These are phyloP conservation scores for Octopus sinensis DNA, from an alignment of 1,140 invertebrate genomes.

Conservation along the genomic window DNA sequence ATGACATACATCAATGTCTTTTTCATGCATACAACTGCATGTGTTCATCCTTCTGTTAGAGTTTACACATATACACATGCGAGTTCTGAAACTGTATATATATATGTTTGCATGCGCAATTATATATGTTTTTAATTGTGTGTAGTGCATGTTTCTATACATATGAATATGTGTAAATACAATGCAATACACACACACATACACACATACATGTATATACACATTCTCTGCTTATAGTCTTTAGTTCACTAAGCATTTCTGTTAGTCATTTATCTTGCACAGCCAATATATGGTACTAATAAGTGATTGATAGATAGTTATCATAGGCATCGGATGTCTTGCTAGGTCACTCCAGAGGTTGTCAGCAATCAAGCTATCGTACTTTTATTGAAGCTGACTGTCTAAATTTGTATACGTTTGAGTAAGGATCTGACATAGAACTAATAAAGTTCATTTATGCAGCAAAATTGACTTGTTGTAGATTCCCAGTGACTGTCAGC, in stretches of 20 bases:
- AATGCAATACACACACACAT: no score
- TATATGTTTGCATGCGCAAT: no score
- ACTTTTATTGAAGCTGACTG: constrained; percentile 9
- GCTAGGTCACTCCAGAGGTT: constrained; percentile 10
- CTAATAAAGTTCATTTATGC: constrained; percentile 12
- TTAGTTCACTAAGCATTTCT: constrained; percentile 2
- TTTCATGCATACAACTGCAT: no score
- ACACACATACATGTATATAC: no score
- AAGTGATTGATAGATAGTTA: constrained; percentile 11
- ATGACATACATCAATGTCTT: no score
- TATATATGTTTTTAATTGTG: no score
- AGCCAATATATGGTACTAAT: constrained; percentile 12
- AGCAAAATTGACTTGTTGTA: constrained; percentile 8
- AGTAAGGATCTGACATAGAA: constrained; percentile 2
- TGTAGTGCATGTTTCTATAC: no score
- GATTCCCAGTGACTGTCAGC: constrained; percentile 4
- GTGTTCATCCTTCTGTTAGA: no score
- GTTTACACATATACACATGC: no score
- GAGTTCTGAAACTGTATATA: no score
- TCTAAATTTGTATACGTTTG: constrained; percentile 11
- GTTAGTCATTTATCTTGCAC: constrained; percentile 8
- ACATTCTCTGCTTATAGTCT: no score
- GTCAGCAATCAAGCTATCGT: background rate
- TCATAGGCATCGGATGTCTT: constrained; percentile 5
- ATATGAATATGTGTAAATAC: no score